Evolutionary conservation across 2,797 vertebrate genomes (phyloP), one percentile per base, ranked within the genome.

Genomic region (Syngnathus rostellatus): DNA sequence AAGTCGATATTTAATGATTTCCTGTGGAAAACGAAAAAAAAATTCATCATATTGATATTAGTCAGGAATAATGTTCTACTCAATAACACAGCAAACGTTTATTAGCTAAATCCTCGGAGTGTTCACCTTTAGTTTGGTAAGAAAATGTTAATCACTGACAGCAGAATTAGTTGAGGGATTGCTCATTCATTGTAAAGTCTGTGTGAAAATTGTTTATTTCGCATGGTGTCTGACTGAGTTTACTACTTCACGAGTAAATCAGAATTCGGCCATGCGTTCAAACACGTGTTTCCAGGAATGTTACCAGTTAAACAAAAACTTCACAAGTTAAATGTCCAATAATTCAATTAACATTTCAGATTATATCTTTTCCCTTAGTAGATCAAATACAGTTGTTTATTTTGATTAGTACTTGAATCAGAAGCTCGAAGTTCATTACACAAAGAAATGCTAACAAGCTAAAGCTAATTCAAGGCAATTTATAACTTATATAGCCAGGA

Each of bases 241-340:
- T 63, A 86, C 73, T 84, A 91, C 53, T 60, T 71, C 68, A 72
- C 21, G 61, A 89, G 87, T 51, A 87, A 88, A 16, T 87, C 90
- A 93, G 91, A 92, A 94, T 91, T 94, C 88, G 0, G 8, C 89
- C 91, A 94, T 92, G 93, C 90, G 63, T 43, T 68, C 25, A 68
- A 9, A 69, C 12, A 72, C 11, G 46, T 5, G 2, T 11, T 41
- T 7, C n/a, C 5, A 6, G 54, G 5, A 25, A 41, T 8, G 40
- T 31, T 38, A 58, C 1, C 43, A 37, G n/a, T 50, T 21, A n/a
- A 23, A 16, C 25, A 37, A 7, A 6, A 6, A 10, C 9, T 31
- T 5, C 1, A 39, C 16, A 38, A 21, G 5, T 45, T 48, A 6
- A 48, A n/a, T 43, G 6, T 43, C 38, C 63, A n/a, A 3, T 2